Evolutionary conservation across 2,797 vertebrate species (phyloP), one percentile per base, ranked within the genome.

Genomic region (Xiphophorus birchmanni): DNA sequence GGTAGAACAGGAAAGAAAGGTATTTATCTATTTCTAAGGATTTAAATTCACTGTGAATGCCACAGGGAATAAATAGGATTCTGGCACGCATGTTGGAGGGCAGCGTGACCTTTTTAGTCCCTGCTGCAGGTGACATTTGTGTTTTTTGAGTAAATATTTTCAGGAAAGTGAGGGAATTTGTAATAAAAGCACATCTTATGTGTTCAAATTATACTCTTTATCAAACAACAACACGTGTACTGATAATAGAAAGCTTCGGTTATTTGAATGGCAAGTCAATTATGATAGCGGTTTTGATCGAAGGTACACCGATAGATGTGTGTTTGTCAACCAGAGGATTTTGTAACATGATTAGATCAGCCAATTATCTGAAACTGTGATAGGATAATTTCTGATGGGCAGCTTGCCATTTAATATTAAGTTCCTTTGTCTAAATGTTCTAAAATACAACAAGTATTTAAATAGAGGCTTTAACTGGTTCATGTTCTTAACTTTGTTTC

Each of bases 11-110:
- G 60, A 85, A 84, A 90, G 85, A 89, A 88, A 86, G 77, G 75
- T 88, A 90, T 91, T 93, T 87, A 95, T 96, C 91, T 91, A 87
- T 88, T 93, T 82, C 78, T 86, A 82, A 83, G 86, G 88, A 87
- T 94, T 93, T 90, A 80, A 87, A 89, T 92, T 93, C 82, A 82
- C 81, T 86, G 77, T 90, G 91, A 94, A 94, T 91, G 91, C 87
- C 91, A 86, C 74, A 75, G 88, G 82, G 78, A 91, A 91, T 89
- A 92, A 94, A 93, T 90, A 93, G 88, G 90, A 81, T 84, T 90
- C 82, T 86, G 85, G 78, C 42, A 79, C 23, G 32, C 65, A 82
- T 84, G 83, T 88, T 84, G 73, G 79, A 89, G 77, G 78, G 50
- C 87, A 89, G 80, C 87, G 90, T 91, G 90, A 93, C 92, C 91